Evolutionary conservation across 2,888 invertebrate genomes (phyloP).

Genomic region (Reticulitermes lucifugus): DNA sequence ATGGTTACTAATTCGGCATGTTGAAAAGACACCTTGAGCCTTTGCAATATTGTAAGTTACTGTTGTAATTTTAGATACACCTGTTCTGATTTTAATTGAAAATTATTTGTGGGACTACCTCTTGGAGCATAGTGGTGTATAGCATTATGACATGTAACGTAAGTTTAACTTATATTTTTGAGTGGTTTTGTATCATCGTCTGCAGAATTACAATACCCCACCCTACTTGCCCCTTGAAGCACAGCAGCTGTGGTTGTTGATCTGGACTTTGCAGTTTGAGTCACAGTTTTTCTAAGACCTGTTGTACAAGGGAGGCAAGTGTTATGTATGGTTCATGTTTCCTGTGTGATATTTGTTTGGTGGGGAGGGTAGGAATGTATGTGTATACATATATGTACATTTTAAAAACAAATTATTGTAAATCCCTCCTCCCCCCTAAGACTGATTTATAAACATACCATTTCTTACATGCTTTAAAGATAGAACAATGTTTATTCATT

Average conservation of each 20-base stretch:
- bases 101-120: no score
- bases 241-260: not conserved
- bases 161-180: no score
- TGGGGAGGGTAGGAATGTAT: not conserved
- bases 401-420: not conserved
- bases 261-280: not conserved
- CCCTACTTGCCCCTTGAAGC: not conserved
- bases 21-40: no score
- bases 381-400: not conserved
- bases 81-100: no score
- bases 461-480: constrained; percentile 25
- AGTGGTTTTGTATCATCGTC: no score
- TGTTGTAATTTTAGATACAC: no score
- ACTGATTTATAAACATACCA: constrained; percentile 16
- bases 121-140: no score
- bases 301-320: not conserved
- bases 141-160: no score
- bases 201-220: no score
- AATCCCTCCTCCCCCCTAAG: not conserved
- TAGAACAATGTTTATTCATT: not conserved
- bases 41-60: no score
- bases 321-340: not conserved
- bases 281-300: not conserved
- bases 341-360: not conserved
- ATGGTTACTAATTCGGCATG: no score